Percentiles rank a stretch among this genome's conserved stretches.
These are phyloP conservation scores for Spatula versicolor DNA, from an alignment of 2,797 vertebrate genomes.

Conservation along the genomic window DNA sequence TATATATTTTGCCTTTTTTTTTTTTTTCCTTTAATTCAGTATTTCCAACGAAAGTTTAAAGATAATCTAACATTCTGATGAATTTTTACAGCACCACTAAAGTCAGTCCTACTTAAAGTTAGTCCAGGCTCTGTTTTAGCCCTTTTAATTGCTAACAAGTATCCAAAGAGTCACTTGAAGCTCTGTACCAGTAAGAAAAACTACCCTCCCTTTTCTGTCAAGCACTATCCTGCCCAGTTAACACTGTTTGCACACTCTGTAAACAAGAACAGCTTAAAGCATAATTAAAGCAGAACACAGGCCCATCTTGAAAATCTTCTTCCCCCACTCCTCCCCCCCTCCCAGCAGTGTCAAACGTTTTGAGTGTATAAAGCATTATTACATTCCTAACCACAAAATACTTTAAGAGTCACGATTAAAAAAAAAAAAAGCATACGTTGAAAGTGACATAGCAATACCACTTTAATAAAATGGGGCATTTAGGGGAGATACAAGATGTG, in stretches of 20 bases:
- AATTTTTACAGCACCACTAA: slow-evolving; percentile 75
- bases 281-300: slow-evolving; percentile 76
- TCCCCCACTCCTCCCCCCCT: neutral
- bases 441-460: slow-evolving; percentile 62
- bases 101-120: slow-evolving; percentile 45
- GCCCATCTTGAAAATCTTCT: slow-evolving; percentile 67
- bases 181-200: slow-evolving; percentile 69
- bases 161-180: slow-evolving; percentile 60
- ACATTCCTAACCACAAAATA: slow-evolving; percentile 73
- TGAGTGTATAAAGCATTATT: slow-evolving; percentile 76
- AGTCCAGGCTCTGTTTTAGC: slow-evolving; percentile 70
- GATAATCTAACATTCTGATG: slow-evolving; percentile 51
- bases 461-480: slow-evolving; percentile 59
- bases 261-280: slow-evolving; percentile 78
- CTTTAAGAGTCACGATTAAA: slow-evolving; percentile 68
- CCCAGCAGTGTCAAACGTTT: slow-evolving; percentile 56
- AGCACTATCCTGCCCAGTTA: slow-evolving; percentile 58
- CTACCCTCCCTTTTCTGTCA: slow-evolving; percentile 36
- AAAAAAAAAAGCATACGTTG: neutral
- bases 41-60: slow-evolving; percentile 52
- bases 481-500: slow-evolving; percentile 44
- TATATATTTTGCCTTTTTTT: neutral
- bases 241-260: slow-evolving; percentile 75
- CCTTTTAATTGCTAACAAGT: slow-evolving; percentile 63
- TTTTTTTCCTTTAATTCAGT: neutral